A percentile compares a stretch with the other conserved stretches of the same genome.
Conservation (phyloP, 2,113 vertebrate genomes). For the Bufo bufo region DNA sequence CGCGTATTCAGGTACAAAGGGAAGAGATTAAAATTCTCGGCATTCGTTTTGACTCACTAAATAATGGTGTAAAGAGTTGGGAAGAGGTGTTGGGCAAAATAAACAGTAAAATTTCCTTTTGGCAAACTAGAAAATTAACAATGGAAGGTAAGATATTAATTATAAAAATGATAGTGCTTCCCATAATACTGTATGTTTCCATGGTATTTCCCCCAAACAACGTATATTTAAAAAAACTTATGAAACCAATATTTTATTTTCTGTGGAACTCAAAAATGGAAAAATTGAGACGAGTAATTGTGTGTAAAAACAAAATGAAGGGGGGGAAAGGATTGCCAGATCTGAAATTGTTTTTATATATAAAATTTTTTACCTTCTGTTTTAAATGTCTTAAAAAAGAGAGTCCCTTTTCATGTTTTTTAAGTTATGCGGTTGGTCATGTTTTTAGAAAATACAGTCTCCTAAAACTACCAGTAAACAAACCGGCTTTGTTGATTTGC, state of each 20-base stretch:
- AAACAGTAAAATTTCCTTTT: not conserved
- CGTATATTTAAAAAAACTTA: not conserved
- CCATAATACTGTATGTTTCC: not conserved
- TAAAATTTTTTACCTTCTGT: no score
- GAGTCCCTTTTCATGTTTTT: no score
- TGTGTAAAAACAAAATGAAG: not conserved
- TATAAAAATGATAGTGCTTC: not conserved
- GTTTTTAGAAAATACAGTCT: no score
- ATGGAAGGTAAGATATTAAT: not conserved
- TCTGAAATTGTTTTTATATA: not conserved
- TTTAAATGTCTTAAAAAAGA: no score
- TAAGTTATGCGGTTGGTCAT: no score
- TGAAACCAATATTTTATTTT: not conserved
- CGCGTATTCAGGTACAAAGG: not conserved
- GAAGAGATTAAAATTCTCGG: not conserved
- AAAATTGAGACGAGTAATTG: not conserved
- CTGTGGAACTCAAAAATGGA: not conserved
- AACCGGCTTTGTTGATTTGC: no score
- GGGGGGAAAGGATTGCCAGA: not conserved
- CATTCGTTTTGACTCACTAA: not conserved
- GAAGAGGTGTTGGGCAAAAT: not conserved
- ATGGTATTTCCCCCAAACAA: not conserved
- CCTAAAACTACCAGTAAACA: no score
- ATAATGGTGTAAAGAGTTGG: not conserved
- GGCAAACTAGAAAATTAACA: not conserved